Percentiles rank a stretch among this genome's conserved stretches.
Evolutionary conservation across 1,140 invertebrate genomes (phyloP).

Genomic region (Megalopta genalis): DNA sequence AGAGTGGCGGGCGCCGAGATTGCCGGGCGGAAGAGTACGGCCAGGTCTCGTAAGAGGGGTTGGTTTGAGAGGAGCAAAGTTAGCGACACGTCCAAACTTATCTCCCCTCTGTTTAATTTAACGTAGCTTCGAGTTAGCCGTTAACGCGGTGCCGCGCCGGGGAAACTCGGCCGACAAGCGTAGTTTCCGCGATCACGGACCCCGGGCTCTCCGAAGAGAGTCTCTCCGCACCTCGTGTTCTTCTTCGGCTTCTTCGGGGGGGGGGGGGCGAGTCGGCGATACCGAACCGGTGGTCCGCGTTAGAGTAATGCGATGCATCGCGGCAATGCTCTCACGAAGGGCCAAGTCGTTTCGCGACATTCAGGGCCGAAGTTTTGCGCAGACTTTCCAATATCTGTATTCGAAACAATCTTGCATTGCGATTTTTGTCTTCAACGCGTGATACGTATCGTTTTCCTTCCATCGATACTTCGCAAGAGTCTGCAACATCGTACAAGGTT

Average conservation of each 20-base stretch:
- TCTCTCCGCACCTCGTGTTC: conserved; percentile 11
- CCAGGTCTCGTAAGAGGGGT: conserved; percentile 13
- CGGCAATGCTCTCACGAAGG: conserved; percentile 31
- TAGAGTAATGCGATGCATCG: conserved; percentile 57
- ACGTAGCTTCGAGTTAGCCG: conserved; percentile 75
- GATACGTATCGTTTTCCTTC: too few species aligned
- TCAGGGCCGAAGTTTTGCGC: too few species aligned
- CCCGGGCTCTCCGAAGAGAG: background rate
- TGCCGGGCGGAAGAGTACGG: conserved; percentile 39
- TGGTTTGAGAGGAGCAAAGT: conserved; percentile 68
- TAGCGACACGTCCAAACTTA: conserved; percentile 76
- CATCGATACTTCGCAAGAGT: too few species aligned
- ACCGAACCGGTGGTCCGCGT: conserved; percentile 37
- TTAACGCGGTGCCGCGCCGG: conserved; percentile 66
- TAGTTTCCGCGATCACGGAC: conserved; percentile 59
- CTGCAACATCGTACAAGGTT: too few species aligned
- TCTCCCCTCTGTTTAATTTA: conserved; percentile 77
- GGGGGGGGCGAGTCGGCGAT: conserved; percentile 36
- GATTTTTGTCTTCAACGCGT: too few species aligned
- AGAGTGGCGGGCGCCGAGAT: conserved; percentile 47
- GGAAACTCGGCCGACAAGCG: conserved; percentile 67
- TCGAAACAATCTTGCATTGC: too few species aligned
- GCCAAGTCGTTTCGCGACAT: too few species aligned
- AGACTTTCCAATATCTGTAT: too few species aligned
- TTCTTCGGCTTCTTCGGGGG: conserved; percentile 34